phyloP scores from a whole-genome alignment of 2,888 invertebrate genomes.

The Philereme transversata region DNA sequence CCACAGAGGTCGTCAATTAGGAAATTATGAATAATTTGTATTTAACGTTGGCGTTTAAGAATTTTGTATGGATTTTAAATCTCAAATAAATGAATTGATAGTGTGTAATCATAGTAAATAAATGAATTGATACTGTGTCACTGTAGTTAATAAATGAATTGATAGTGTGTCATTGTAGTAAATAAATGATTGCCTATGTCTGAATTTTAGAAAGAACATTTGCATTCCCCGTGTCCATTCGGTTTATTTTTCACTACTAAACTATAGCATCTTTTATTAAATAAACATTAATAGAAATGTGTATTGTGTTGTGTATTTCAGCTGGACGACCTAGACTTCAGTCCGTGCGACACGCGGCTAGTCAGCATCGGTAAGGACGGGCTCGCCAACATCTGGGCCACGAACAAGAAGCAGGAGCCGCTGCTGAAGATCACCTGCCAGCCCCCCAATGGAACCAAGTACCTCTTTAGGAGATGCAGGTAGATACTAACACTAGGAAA shows the following conservation, averaged over 20 bases:
- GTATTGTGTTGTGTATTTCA: conserved; percentile 36
- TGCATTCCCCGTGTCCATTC: background rate
- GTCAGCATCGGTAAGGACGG: conserved; percentile 96
- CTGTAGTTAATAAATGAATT: too few species aligned
- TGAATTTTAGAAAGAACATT: too few species aligned
- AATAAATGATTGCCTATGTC: too few species aligned
- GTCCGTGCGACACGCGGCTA: conserved; percentile 89
- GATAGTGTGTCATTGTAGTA: too few species aligned
- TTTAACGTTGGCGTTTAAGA: too few species aligned
- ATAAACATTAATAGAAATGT: too few species aligned
- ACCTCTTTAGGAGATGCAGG: conserved; percentile 92
- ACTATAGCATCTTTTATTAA: background rate
- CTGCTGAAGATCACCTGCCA: conserved; percentile 89
- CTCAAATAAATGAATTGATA: too few species aligned
- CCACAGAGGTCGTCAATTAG: too few species aligned
- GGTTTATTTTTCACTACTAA: background rate
- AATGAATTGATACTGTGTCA: too few species aligned
- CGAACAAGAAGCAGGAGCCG: conserved; percentile 83
- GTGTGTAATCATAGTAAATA: too few species aligned
- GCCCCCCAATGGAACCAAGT: conserved; percentile 90
- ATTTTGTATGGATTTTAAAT: too few species aligned
- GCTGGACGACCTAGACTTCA: conserved; percentile 96
- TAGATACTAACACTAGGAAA: conserved; percentile 48
- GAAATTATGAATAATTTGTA: too few species aligned
- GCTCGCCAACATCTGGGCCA: conserved; percentile 91